A percentile compares a stretch with the other conserved stretches of the same genome.
Conservation (phyloP, 2,888 invertebrate genomes). For the Elgonia sp. region DNA sequence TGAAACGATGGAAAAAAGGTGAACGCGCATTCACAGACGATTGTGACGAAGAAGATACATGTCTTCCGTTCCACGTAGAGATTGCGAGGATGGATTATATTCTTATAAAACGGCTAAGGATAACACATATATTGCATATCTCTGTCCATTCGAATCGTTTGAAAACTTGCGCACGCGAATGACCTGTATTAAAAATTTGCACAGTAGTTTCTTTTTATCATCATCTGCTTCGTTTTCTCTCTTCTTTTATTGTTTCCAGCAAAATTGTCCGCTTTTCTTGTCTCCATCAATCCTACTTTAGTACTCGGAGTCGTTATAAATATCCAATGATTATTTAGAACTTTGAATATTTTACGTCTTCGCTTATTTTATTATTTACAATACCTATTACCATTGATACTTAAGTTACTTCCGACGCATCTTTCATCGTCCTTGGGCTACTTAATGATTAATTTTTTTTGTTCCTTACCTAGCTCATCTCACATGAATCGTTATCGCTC, state of each 20-base stretch:
- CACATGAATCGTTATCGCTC: conserved; percentile 82
- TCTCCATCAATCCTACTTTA: conserved; percentile 81
- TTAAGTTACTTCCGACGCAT: conserved; percentile 82
- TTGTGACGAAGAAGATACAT: conserved; percentile 72
- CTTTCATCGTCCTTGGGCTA: conserved; percentile 83
- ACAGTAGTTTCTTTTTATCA: conserved; percentile 33
- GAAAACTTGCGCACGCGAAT: conserved; percentile 59
- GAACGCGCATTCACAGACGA: conserved; percentile 71
- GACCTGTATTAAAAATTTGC: conserved; percentile 66
- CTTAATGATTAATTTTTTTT: conserved; percentile 81
- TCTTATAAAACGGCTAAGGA: conserved; percentile 84
- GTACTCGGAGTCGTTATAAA: conserved; percentile 83
- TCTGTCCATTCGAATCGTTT: conserved; percentile 71
- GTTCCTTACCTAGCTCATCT: conserved; percentile 79
- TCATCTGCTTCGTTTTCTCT: conserved; percentile 51
- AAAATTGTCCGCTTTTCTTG: conserved; percentile 31
- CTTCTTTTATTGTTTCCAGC: conserved; percentile 17
- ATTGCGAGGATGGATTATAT: conserved; percentile 82
- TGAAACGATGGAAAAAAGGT: conserved; percentile 35
- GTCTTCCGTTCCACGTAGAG: conserved; percentile 78
- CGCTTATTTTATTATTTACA: conserved; percentile 85
- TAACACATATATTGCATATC: conserved; percentile 84
- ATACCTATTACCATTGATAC: conserved; percentile 83
- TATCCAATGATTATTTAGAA: conserved; percentile 85
- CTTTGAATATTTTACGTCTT: conserved; percentile 84